A percentile compares a stretch with the other conserved stretches of the same genome.
phyloP scores from a whole-genome alignment of 2,888 invertebrate species.

The Geotrupes spiniger region DNA sequence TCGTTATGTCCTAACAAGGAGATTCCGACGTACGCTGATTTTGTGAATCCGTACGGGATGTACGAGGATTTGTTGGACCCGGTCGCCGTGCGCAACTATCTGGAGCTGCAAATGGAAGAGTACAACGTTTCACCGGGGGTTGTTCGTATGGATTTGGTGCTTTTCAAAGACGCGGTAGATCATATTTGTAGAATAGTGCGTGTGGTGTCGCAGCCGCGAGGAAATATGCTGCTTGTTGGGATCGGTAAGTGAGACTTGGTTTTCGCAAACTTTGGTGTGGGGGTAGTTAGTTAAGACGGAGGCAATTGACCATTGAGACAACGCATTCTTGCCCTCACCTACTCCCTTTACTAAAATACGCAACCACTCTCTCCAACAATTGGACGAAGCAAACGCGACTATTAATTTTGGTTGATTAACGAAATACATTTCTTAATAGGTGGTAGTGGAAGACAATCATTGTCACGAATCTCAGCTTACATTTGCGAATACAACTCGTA shows the following conservation, averaged over 20 bases:
- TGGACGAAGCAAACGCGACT: no score
- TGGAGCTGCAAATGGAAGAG: slow-evolving; percentile 63
- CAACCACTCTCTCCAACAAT: no score
- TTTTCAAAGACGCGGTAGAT: slow-evolving; percentile 84
- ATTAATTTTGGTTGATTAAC: background rate
- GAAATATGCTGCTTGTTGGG: slow-evolving; percentile 81
- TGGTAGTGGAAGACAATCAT: slow-evolving; percentile 81
- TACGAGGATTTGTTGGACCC: slow-evolving; percentile 78
- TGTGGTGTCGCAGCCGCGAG: slow-evolving; percentile 79
- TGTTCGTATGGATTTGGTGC: slow-evolving; percentile 75
- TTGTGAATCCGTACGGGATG: slow-evolving; percentile 71
- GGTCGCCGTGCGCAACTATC: slow-evolving; percentile 55
- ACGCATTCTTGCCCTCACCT: no score
- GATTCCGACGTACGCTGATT: slow-evolving; percentile 74
- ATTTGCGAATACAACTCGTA: slow-evolving; percentile 77
- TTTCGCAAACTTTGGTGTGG: no score
- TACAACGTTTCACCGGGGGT: slow-evolving; percentile 79
- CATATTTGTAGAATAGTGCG: slow-evolving; percentile 80
- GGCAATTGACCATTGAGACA: no score
- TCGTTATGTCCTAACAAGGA: slow-evolving; percentile 71
- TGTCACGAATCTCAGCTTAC: slow-evolving; percentile 73
- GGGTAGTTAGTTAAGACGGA: no score
- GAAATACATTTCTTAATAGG: slow-evolving; percentile 49
- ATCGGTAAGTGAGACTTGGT: slow-evolving; percentile 57
- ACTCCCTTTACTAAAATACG: no score